Conservation (phyloP, 2,888 invertebrate genomes). For the Phania funesta region DNA sequence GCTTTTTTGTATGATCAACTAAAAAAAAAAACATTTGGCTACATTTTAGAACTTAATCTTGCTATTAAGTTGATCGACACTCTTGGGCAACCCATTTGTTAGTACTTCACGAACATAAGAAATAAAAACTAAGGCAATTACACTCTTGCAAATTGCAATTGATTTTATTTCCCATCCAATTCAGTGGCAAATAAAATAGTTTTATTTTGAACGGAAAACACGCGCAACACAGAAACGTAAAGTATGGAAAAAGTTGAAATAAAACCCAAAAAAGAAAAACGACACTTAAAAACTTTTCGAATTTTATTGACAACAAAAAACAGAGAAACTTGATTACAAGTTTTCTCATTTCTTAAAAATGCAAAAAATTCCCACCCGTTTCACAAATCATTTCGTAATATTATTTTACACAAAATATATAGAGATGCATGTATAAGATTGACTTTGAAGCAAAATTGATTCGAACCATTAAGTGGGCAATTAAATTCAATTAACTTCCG, state of each 20-base stretch:
- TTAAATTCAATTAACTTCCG: slow-evolving; percentile 79
- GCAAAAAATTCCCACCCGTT: slow-evolving; percentile 2
- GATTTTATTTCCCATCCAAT: slow-evolving; percentile 47
- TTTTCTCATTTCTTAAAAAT: slow-evolving; percentile 40
- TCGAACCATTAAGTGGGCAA: slow-evolving; percentile 78
- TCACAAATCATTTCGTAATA: slow-evolving; percentile 25
- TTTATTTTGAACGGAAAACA: slow-evolving; percentile 66
- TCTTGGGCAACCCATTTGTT: no score
- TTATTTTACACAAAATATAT: slow-evolving; percentile 33
- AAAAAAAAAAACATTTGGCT: no score
- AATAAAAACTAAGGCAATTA: slow-evolving; percentile 6
- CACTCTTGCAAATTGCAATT: slow-evolving; percentile 57
- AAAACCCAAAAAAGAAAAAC: no score
- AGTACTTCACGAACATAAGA: slow-evolving; percentile 7
- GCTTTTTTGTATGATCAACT: no score
- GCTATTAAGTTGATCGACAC: no score
- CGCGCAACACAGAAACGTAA: slow-evolving; percentile 56
- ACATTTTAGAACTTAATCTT: no score
- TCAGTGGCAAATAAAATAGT: no score
- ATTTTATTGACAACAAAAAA: no score
- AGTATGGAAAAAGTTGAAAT: slow-evolving; percentile 58
- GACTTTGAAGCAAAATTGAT: slow-evolving; percentile 46
- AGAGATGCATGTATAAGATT: slow-evolving; percentile 43
- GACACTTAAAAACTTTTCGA: slow-evolving; percentile 64
- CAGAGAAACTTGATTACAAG: slow-evolving; percentile 51